Evolutionary conservation across 2,888 invertebrate species (phyloP).

Genomic region (Geophilus truncorum): DNA sequence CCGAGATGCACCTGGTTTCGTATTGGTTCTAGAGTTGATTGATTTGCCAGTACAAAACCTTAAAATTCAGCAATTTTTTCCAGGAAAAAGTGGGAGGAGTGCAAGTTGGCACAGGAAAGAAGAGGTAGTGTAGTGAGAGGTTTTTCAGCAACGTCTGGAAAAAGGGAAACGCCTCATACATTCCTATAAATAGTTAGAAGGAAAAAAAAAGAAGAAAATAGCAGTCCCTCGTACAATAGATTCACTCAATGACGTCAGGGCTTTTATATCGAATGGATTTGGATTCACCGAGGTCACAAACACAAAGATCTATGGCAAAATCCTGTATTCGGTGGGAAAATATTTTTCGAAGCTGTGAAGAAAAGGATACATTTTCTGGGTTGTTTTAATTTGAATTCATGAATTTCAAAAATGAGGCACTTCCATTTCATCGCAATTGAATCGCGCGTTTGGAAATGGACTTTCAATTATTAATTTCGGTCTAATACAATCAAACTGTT

Average conservation of each 20-base stretch:
- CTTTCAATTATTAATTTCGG: no score
- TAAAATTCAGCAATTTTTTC: no score
- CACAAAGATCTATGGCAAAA: background rate
- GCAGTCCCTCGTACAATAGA: background rate
- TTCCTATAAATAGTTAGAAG: slow-evolving; percentile 9
- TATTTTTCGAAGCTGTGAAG: no score
- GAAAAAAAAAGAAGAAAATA: background rate
- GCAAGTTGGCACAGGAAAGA: background rate
- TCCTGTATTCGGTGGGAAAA: no score
- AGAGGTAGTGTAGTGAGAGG: background rate
- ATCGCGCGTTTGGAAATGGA: no score
- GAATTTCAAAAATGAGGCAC: no score
- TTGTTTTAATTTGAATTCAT: no score
- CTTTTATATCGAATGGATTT: background rate
- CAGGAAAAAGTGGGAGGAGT: no score
- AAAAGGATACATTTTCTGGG: no score
- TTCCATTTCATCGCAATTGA: no score
- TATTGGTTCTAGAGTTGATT: background rate
- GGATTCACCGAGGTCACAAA: background rate
- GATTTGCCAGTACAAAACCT: no score
- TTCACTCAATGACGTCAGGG: background rate
- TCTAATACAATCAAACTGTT: no score
- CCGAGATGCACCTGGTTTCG: background rate
- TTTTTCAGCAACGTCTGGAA: background rate
- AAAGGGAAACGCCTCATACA: background rate